Conservation (phyloP, 2,888 invertebrate genomes). For the Nomada ferruginata region DNA sequence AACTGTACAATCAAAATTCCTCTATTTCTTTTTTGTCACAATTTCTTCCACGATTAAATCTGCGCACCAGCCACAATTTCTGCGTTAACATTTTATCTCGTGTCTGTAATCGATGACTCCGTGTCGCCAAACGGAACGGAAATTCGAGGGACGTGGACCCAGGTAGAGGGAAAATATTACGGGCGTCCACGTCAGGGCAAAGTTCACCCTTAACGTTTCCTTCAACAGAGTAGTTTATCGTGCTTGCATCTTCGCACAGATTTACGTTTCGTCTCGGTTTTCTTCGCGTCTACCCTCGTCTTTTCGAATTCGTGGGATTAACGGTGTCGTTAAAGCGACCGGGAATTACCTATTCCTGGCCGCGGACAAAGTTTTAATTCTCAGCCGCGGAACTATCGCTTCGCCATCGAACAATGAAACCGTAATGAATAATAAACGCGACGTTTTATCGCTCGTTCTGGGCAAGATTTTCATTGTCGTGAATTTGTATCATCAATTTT, state of each 20-base stretch:
- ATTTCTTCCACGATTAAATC: no score
- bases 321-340: constrained; percentile 41
- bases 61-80: background rate
- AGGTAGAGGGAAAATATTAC: background rate
- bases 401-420: constrained; percentile 37
- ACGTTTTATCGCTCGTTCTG: background rate
- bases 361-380: constrained; percentile 34
- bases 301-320: constrained; percentile 23
- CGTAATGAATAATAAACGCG: constrained; percentile 38
- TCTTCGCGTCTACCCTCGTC: constrained; percentile 24
- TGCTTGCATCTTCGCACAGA: constrained; percentile 31
- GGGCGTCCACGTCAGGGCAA: background rate
- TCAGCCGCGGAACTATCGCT: background rate
- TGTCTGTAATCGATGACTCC: background rate
- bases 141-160: background rate
- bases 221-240: constrained; percentile 34
- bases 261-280: constrained; percentile 21
- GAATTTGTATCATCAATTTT: constrained; percentile 18
- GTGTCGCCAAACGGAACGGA: background rate
- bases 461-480: constrained; percentile 11
- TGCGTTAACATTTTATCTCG: background rate
- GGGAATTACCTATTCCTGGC: constrained; percentile 25
- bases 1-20: no score
- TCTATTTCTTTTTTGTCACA: no score
- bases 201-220: constrained; percentile 29